Evolutionary conservation across 2,888 invertebrate genomes (phyloP).

Genomic region (Agrochola macilenta): DNA sequence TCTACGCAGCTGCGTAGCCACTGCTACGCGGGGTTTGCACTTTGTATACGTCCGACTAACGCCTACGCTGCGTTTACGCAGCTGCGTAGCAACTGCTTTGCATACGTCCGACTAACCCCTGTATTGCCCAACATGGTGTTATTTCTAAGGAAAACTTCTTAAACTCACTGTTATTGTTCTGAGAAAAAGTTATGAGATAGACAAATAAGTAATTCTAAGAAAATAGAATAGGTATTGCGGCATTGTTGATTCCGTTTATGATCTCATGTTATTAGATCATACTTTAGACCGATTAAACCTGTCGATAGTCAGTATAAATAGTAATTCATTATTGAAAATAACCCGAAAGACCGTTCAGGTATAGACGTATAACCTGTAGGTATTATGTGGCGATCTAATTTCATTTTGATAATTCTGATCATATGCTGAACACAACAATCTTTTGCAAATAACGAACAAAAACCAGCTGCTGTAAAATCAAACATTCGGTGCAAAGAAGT

Average conservation of each 20-base stretch:
- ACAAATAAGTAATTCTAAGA: conserved; percentile 1
- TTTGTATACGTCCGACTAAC: background rate
- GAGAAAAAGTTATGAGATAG: background rate
- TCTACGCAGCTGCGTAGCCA: background rate
- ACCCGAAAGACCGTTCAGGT: background rate
- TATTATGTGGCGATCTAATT: too few species aligned
- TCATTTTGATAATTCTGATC: too few species aligned
- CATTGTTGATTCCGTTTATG: conserved; percentile 27
- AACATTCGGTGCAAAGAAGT: background rate
- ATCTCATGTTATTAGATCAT: conserved; percentile 34
- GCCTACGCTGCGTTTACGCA: background rate
- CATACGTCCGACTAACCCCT: background rate
- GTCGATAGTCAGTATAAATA: background rate
- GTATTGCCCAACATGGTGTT: background rate
- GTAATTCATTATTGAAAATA: background rate
- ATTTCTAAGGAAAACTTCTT: background rate
- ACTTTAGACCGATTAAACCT: background rate
- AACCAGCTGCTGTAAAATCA: background rate
- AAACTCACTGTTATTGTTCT: background rate
- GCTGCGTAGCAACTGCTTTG: background rate
- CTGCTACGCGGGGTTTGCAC: background rate
- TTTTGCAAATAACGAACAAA: background rate
- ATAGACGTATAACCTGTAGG: too few species aligned
- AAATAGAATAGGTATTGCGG: background rate
- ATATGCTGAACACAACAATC: background rate